A percentile compares a stretch with the other conserved stretches of the same genome.
phyloP scores from a whole-genome alignment of 2,797 vertebrate species.

The Manis javanica region DNA sequence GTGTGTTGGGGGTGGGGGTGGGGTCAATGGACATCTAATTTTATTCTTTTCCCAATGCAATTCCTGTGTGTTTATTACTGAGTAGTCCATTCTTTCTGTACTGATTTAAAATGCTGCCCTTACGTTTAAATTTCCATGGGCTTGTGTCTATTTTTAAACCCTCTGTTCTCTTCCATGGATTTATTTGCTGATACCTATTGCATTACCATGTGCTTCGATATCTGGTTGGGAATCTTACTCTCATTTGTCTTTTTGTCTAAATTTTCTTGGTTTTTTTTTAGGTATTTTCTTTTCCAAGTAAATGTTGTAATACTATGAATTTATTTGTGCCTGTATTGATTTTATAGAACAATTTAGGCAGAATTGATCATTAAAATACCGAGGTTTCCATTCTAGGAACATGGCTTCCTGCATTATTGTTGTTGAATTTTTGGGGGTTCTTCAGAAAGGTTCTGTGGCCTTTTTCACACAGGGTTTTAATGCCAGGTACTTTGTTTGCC shows the following conservation, averaged over 20 bases:
- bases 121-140: not conserved
- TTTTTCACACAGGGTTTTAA: not conserved
- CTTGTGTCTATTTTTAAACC: not conserved
- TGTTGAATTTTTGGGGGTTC: not conserved
- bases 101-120: slow-evolving; percentile 29
- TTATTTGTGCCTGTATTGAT: not conserved
- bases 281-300: not conserved
- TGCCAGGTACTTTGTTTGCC: not conserved
- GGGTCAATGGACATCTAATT: not conserved
- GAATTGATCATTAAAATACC: not conserved
- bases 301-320: not conserved
- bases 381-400: not conserved
- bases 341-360: slow-evolving; percentile 19
- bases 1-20: not conserved
- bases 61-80: not conserved
- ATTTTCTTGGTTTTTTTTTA: not conserved
- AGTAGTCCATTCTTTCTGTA: not conserved
- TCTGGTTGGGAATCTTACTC: not conserved
- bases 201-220: not conserved
- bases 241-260: not conserved
- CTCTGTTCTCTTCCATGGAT: not conserved
- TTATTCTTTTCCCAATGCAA: slow-evolving; percentile 22
- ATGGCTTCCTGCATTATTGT: not conserved
- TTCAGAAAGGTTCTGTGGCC: not conserved
- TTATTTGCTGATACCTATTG: slow-evolving; percentile 5